Conservation (phyloP, 2,797 vertebrate genomes). For the Pangasius sanitwongsei region DNA sequence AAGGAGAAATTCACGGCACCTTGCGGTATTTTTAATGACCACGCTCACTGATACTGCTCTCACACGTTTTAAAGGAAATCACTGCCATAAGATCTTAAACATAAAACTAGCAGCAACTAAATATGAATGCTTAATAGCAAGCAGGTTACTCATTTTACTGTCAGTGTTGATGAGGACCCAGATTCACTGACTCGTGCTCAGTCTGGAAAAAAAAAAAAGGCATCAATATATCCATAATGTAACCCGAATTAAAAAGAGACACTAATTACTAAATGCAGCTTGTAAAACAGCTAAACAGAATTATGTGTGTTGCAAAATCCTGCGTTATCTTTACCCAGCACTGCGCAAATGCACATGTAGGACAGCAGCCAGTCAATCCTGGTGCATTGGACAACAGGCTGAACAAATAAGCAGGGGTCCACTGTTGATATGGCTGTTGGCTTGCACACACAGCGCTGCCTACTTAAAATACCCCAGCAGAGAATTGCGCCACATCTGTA, state of each 20-base stretch:
- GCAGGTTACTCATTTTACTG: too few relatives aligned
- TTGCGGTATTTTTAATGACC: background rate
- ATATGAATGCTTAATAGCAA: background rate
- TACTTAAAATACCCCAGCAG: conserved; percentile 41
- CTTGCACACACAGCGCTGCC: conserved; percentile 5
- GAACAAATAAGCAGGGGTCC: conserved; percentile 47
- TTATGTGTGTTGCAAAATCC: background rate
- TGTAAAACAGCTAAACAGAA: background rate
- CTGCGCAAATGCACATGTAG: conserved; percentile 48
- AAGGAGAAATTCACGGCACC: background rate
- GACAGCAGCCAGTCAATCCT: conserved; percentile 34
- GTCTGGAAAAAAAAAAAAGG: too few relatives aligned
- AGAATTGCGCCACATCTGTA: conserved; percentile 36
- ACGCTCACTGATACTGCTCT: background rate
- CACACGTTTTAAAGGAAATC: background rate
- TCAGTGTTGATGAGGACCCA: background rate
- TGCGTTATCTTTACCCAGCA: conserved; percentile 21
- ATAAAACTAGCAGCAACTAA: background rate
- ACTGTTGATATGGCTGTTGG: background rate
- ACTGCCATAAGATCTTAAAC: background rate
- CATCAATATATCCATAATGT: background rate
- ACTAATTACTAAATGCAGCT: background rate
- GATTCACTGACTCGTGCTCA: background rate
- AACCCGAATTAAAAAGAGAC: background rate
- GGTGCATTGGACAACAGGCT: background rate